Percentiles rank a stretch among this genome's conserved stretches.
phyloP scores from a whole-genome alignment of 2,113 vertebrate genomes.

The Chiloscyllium plagiosum region DNA sequence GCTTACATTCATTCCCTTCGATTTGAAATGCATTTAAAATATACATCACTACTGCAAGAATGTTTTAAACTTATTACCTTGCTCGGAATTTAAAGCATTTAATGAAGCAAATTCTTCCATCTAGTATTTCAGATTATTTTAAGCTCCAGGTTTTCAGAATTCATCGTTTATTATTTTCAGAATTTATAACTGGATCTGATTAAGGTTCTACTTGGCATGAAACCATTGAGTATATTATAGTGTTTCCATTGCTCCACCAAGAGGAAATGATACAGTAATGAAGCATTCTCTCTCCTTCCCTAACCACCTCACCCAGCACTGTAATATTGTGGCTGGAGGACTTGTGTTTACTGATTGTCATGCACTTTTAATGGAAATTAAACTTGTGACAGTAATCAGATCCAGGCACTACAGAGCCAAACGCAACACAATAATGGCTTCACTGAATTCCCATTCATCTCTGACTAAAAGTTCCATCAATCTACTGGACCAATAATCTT shows the following conservation, averaged over 20 bases:
- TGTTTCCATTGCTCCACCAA: background rate
- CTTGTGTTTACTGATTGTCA: background rate
- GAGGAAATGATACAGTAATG: background rate
- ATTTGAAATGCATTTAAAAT: background rate
- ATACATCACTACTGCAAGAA: background rate
- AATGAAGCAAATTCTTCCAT: constrained; percentile 6
- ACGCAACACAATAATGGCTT: background rate
- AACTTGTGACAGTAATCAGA: background rate
- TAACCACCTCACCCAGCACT: background rate
- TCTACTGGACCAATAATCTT: background rate
- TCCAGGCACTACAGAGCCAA: background rate
- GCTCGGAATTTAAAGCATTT: constrained; percentile 6
- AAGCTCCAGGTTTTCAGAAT: constrained; percentile 2
- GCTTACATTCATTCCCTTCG: background rate
- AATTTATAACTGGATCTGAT: constrained; percentile 27
- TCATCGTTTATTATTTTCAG: constrained; percentile 26
- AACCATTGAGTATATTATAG: background rate
- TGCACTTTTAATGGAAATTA: background rate
- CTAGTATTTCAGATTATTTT: constrained; percentile 22
- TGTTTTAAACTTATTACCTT: constrained; percentile 23
- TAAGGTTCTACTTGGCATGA: background rate
- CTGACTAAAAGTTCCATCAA: background rate
- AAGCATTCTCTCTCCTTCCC: background rate
- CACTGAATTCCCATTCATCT: background rate
- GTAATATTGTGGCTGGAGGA: background rate